Conservation (phyloP, 2,113 vertebrate genomes). For the Ammodytes marinus region DNA sequence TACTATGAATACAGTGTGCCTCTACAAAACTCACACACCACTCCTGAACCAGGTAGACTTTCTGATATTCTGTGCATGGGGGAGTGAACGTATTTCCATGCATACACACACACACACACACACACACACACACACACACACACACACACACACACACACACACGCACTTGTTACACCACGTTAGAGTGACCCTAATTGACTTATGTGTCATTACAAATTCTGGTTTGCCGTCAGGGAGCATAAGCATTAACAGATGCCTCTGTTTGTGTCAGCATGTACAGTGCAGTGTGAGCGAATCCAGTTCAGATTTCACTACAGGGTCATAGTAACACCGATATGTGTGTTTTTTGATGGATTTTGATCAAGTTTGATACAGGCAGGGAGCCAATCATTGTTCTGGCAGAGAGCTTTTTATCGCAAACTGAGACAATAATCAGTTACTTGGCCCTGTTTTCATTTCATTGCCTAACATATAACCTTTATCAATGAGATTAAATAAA, state of each 20-base stretch:
- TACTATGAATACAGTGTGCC: conserved; percentile 80
- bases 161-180: background rate
- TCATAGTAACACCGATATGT: conserved; percentile 10
- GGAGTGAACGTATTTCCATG: conserved; percentile 51
- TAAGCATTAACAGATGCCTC: conserved; percentile 53
- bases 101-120: conserved; percentile 10
- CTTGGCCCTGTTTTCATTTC: conserved; percentile 41
- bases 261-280: conserved; percentile 24
- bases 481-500: conserved; percentile 1
- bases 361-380: conserved; percentile 24
- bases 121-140: conserved; percentile 5
- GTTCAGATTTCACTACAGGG: conserved; percentile 22
- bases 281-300: background rate
- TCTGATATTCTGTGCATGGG: conserved; percentile 60
- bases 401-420: conserved; percentile 2
- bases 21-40: conserved; percentile 38
- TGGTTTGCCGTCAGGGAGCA: conserved; percentile 8
- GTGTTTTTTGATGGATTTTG: conserved; percentile 35
- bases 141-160: conserved; percentile 14
- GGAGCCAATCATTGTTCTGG: conserved; percentile 31
- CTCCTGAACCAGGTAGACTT: conserved; percentile 46
- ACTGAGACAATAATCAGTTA: conserved; percentile 18
- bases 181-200: conserved; percentile 8
- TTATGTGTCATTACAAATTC: conserved; percentile 18
- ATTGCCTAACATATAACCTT: conserved; percentile 28